Evolutionary conservation across 2,113 vertebrate species (phyloP), one percentile per base, ranked within the genome.

Genomic region (Camarhynchus parvulus): DNA sequence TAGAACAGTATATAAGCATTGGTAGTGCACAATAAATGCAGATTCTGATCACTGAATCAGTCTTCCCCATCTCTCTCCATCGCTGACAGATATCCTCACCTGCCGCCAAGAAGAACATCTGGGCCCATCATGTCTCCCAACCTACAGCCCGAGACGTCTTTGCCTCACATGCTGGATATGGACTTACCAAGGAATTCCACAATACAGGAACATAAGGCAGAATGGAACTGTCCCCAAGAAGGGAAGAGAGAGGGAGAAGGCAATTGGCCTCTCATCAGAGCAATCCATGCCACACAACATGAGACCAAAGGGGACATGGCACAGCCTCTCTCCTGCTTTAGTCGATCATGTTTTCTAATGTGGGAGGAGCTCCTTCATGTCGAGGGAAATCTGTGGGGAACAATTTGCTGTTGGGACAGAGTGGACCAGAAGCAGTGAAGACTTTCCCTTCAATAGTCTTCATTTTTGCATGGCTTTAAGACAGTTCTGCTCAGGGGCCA

Each of bases 71-170:
- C 20, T 22, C 55, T n/a, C 20, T 56, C 31, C 55, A n/a, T n/a
- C 1, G 9, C 55, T 22, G 31, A 56, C 55, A 56, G 55, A 4
- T 22, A 63, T 50, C 3, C 9, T 10, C 7, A 1, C 8, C 23
- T 56, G 23, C 0, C 0, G 27, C 44, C 42, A 44, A 56, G 35
- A 50, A 47, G 22, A 83, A 33, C 9, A 42, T 24, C 5, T 5
- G 30, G 7, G 75, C 16, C 39, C 49, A 64, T 21, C 44, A 8
- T 8, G 11, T 75, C 35, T 75, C 30, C 33, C 27, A 56, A 9
- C 15, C 39, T 17, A 47, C 17, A 74, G 22, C 17, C 42, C 28
- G 18, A 80, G 27, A 28, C 7, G 11, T 55, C 46, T 33, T 31
- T 56, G 33, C 73, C 53, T 76, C 33, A 28, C 21, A 2, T 33